A percentile compares a stretch with the other conserved stretches of the same genome.
Conservation (phyloP, 53 echinoderm and acorn worm genomes). For the Echinarachnius parma region DNA sequence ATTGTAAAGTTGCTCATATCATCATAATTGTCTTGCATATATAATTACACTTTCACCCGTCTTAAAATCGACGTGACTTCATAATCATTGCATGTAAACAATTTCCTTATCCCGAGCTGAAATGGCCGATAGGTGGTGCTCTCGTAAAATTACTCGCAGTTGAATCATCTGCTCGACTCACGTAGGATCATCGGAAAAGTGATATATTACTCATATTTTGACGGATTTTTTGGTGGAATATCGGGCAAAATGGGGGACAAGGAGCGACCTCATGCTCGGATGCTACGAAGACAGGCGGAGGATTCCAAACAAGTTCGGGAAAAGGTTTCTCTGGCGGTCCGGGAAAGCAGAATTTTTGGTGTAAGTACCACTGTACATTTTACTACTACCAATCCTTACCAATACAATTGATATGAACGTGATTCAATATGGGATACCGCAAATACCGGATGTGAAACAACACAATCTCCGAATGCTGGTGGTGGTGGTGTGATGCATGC, state of each 20-base stretch:
- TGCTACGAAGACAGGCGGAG: conserved; percentile 43
- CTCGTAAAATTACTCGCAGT: conserved; percentile 12
- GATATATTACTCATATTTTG: conserved; percentile 3
- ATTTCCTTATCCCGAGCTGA: conserved; percentile 11
- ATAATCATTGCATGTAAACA: conserved; percentile 16
- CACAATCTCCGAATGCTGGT: too few relatives aligned
- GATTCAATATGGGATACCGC: too few relatives aligned
- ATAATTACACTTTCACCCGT: neutral
- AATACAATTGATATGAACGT: too few relatives aligned
- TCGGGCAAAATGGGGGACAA: conserved; percentile 47
- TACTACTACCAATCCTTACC: neutral
- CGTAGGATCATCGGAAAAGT: conserved; percentile 1
- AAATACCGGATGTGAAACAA: too few relatives aligned
- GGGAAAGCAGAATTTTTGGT: conserved; percentile 64
- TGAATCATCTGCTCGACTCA: conserved; percentile 10
- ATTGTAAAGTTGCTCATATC: too few relatives aligned
- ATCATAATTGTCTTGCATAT: too few relatives aligned
- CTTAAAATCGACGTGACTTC: neutral
- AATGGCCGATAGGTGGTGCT: too few relatives aligned
- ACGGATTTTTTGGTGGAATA: conserved; percentile 12
- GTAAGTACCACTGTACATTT: conserved; percentile 13
- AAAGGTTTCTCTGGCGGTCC: conserved; percentile 84
- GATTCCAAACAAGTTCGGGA: conserved; percentile 72
- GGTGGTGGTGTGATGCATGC: neutral
- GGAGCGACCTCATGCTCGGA: conserved; percentile 64